A percentile compares a stretch with the other conserved stretches of the same genome.
phyloP scores from a whole-genome alignment of 2,888 invertebrate species.

The Acanthoscelides obtectus region DNA sequence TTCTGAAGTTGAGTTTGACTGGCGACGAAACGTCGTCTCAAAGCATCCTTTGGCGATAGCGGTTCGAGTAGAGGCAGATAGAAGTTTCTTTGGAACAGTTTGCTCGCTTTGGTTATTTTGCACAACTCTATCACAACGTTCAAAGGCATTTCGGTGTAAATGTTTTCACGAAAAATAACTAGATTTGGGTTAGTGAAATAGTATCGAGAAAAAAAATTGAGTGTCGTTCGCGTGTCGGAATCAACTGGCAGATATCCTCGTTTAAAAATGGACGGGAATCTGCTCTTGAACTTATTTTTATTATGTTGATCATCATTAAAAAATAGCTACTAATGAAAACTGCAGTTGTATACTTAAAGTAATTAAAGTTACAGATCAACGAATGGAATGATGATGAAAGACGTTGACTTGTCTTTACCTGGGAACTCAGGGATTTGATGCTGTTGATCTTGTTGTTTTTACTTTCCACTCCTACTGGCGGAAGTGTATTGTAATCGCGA shows the following conservation, averaged over 20 bases:
- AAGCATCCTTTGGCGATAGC: background rate
- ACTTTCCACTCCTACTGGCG: too few species aligned
- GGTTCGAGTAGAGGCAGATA: background rate
- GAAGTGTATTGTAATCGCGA: too few species aligned
- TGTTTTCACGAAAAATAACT: slow-evolving; percentile 1
- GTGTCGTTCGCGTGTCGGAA: background rate
- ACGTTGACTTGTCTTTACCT: too few species aligned
- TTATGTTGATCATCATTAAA: background rate
- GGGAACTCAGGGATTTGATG: too few species aligned
- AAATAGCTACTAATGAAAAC: too few species aligned
- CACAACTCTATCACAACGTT: slow-evolving; percentile 62
- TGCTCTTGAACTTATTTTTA: background rate
- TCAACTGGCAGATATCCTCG: background rate
- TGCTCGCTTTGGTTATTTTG: slow-evolving; percentile 46
- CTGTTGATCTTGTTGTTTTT: too few species aligned
- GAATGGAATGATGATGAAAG: too few species aligned
- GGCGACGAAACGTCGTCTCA: slow-evolving; percentile 65
- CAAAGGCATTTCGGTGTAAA: slow-evolving; percentile 36
- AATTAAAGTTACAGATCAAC: too few species aligned
- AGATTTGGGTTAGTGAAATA: background rate
- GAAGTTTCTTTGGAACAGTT: background rate
- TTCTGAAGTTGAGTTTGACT: slow-evolving; percentile 71
- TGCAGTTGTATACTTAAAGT: too few species aligned
- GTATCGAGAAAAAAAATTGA: background rate
- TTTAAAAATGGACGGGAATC: background rate